A percentile compares a stretch with the other conserved stretches of the same genome.
Evolutionary conservation across 92 coral and sea anemone species (phyloP).

Genomic region (Ricordea florida): DNA sequence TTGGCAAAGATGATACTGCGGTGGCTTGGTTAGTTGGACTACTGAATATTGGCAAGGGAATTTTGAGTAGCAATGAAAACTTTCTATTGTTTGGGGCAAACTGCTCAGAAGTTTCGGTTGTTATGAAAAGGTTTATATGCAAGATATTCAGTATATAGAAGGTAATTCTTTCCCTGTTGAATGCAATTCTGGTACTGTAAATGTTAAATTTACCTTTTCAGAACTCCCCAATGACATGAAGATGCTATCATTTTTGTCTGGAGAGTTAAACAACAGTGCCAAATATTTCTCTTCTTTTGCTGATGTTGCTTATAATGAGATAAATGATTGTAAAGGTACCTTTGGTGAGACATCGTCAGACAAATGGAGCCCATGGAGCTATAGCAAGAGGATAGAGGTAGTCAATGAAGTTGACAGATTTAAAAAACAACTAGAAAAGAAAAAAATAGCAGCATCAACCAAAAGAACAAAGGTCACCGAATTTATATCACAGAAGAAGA

Average conservation of each 20-base stretch:
- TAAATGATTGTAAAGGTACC: conserved; percentile 17
- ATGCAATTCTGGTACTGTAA: too few relatives aligned
- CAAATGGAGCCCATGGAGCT: conserved; percentile 49
- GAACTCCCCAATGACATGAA: conserved; percentile 71
- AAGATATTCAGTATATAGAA: conserved; percentile 14
- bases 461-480: conserved; percentile 28
- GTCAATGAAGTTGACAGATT: conserved; percentile 1
- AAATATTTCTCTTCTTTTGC: conserved; percentile 56
- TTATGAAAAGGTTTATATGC: not conserved
- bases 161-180: conserved; percentile 12
- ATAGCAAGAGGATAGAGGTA: conserved; percentile 15
- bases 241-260: conserved; percentile 46
- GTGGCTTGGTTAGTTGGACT: too few relatives aligned
- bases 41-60: not conserved
- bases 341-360: conserved; percentile 28
- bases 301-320: conserved; percentile 33
- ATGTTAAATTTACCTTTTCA: conserved; percentile 33
- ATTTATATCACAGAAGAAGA: conserved; percentile 28
- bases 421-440: not conserved
- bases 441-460: too few relatives aligned
- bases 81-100: conserved; percentile 15
- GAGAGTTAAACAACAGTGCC: conserved; percentile 40
- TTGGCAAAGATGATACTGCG: too few relatives aligned
- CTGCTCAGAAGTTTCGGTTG: conserved; percentile 7
- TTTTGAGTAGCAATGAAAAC: conserved; percentile 5